These are phyloP conservation scores for Premnoplex brunnescens DNA, from an alignment of 2,797 vertebrate genomes.

Conservation along the genomic window DNA sequence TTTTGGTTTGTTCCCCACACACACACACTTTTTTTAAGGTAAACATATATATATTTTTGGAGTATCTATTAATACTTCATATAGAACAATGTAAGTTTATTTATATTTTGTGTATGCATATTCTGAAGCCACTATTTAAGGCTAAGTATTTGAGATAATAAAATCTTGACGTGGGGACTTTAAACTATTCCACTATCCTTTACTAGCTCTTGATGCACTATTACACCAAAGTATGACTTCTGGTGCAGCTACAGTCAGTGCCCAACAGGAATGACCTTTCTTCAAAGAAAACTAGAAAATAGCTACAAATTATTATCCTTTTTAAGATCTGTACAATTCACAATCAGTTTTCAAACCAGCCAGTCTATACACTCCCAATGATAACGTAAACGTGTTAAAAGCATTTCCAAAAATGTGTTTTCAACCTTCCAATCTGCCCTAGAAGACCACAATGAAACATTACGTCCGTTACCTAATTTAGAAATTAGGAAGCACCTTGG, in stretches of 20 bases:
- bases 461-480: neutral
- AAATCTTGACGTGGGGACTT: neutral
- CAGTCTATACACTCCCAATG: neutral
- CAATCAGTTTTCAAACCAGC: neutral
- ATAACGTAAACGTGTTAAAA: neutral
- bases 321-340: neutral
- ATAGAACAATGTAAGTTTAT: neutral
- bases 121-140: neutral
- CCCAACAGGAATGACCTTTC: neutral
- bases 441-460: neutral
- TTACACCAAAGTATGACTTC: neutral
- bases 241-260: neutral
- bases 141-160: neutral
- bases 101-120: neutral
- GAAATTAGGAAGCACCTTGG: conserved; percentile 10
- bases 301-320: neutral
- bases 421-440: neutral
- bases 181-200: neutral
- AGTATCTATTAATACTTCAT: neutral
- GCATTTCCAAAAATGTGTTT: neutral
- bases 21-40: neutral
- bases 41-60: neutral
- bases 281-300: neutral
- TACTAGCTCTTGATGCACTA: neutral
- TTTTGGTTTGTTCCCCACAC: neutral